phyloP scores from a whole-genome alignment of 2,113 vertebrate genomes.

The Archilochus colubris region DNA sequence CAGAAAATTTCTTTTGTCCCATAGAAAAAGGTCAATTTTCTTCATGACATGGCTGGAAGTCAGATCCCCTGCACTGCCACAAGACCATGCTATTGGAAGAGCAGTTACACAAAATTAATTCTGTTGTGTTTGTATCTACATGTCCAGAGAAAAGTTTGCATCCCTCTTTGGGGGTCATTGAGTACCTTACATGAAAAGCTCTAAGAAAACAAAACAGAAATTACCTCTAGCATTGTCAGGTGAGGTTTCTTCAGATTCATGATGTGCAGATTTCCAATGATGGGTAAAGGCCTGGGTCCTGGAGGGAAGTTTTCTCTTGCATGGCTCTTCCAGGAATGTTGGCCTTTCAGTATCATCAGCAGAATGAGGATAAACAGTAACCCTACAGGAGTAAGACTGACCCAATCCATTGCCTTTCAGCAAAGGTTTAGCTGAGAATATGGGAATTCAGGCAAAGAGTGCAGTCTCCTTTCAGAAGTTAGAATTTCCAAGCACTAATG shows the following conservation, averaged over 20 bases:
- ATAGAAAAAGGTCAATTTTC: background rate
- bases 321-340: background rate
- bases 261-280: slow-evolving; percentile 68
- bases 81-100: background rate
- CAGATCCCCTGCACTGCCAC: background rate
- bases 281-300: slow-evolving; percentile 51
- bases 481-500: background rate
- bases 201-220: background rate
- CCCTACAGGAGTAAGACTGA: background rate
- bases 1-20: background rate
- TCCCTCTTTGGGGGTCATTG: background rate
- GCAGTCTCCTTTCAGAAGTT: background rate
- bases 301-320: slow-evolving; percentile 22
- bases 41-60: background rate
- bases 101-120: background rate
- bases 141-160: background rate
- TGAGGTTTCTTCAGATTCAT: slow-evolving; percentile 40
- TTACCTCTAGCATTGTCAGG: slow-evolving; percentile 44
- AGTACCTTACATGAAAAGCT: background rate
- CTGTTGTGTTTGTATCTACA: background rate
- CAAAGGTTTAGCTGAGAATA: background rate
- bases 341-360: slow-evolving; percentile 14
- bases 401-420: slow-evolving; percentile 13
- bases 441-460: background rate
- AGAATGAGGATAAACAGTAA: background rate